Percentiles rank a stretch among this genome's conserved stretches.
Evolutionary conservation across 1,140 invertebrate genomes (phyloP).

Genomic region (Leptopilina clavipes): DNA sequence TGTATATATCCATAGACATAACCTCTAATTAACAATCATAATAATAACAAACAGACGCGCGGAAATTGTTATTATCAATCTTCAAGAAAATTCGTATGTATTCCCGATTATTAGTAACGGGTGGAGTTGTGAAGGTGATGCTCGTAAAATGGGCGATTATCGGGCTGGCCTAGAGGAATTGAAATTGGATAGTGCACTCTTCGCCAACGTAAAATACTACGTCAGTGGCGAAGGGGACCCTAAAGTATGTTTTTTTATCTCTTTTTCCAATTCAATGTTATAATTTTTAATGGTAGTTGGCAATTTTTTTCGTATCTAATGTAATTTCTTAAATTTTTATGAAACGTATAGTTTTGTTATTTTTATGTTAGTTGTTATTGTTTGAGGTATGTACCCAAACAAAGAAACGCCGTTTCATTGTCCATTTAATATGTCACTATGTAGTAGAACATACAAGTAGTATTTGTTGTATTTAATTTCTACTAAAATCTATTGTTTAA

Average conservation of each 20-base stretch:
- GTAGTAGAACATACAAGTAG: too few relatives aligned
- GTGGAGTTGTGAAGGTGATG: conserved; percentile 26
- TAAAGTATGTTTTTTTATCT: conserved; percentile 74
- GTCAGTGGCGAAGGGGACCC: conserved; percentile 81
- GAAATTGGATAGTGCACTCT: conserved; percentile 69
- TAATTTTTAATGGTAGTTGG: background rate
- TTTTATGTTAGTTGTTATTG: background rate
- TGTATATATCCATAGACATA: conserved; percentile 9
- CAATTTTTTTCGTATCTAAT: background rate
- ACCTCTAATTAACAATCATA: conserved; percentile 41
- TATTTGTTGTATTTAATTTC: too few relatives aligned
- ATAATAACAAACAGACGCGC: conserved; percentile 48
- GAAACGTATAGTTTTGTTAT: background rate
- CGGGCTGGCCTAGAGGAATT: conserved; percentile 71
- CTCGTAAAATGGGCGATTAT: conserved; percentile 71
- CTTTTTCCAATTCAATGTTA: conserved; percentile 42
- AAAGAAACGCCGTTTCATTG: too few relatives aligned
- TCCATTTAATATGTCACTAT: too few relatives aligned
- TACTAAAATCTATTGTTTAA: too few relatives aligned
- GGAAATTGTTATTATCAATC: conserved; percentile 33
- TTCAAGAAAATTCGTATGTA: conserved; percentile 35
- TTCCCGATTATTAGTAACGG: conserved; percentile 49
- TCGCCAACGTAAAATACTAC: conserved; percentile 81
- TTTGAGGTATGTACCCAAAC: too few relatives aligned
- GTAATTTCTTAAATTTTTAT: background rate